Conservation (phyloP, 2,888 invertebrate genomes). For the Drosophila engyochracea region DNA sequence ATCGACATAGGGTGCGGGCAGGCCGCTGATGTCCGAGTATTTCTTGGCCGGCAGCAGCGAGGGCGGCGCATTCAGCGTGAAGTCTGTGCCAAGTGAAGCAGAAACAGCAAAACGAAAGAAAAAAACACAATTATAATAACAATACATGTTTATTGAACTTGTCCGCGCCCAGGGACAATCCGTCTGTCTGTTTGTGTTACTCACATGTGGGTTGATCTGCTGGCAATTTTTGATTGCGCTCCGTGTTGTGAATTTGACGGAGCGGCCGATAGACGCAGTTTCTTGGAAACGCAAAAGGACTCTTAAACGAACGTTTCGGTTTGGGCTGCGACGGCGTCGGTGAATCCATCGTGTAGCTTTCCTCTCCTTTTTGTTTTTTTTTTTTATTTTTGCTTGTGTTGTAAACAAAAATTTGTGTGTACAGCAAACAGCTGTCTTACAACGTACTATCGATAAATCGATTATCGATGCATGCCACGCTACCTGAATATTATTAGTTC, state of each 20-base stretch:
- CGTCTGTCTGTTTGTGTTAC: slow-evolving; percentile 2
- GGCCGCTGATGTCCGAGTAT: slow-evolving; percentile 96
- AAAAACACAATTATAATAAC: neutral
- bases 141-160: slow-evolving; percentile 7
- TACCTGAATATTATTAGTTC: neutral
- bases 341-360: slow-evolving; percentile 24
- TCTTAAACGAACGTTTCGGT: slow-evolving; percentile 52
- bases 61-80: slow-evolving; percentile 95
- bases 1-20: slow-evolving; percentile 95
- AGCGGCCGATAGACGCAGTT: slow-evolving; percentile 66
- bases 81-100: slow-evolving; percentile 87
- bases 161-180: neutral
- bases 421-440: slow-evolving; percentile 5
- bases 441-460: slow-evolving; percentile 6
- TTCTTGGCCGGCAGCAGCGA: slow-evolving; percentile 96
- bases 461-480: neutral
- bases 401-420: neutral
- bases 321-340: slow-evolving; percentile 5
- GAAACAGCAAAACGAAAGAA: neutral
- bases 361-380: neutral
- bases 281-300: slow-evolving; percentile 53
- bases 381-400: slow-evolving; percentile 12
- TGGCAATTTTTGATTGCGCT: slow-evolving; percentile 54
- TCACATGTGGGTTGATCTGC: slow-evolving; percentile 57
- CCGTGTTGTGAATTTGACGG: slow-evolving; percentile 66